Base-by-base conservation (phyloP, 2,797 vertebrate species). In the Alca torda region DNA sequence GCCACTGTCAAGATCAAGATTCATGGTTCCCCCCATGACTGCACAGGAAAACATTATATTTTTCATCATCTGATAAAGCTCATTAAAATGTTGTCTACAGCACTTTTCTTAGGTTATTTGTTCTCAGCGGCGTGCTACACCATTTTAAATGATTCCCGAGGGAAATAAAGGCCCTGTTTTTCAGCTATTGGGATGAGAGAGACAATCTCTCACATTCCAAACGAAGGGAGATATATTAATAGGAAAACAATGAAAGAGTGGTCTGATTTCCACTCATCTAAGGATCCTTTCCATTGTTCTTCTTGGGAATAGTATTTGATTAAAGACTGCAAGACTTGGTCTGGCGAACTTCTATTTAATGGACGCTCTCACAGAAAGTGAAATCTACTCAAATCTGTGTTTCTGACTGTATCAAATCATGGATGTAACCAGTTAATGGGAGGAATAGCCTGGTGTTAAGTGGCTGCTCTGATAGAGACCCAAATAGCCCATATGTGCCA, bases 61-160 rank as follows among this genome's bases (percentile, higher is more conserved):
- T 96, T 89, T 85, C 64, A 69, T 83, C 64, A 80, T 83, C 78
- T 92, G 90, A 92, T 95, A 90, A 92, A 87, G 35, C 50, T 81
- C 68, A 75, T 87, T 91, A 78, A 78, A 92, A 90, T 83, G 54
- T 83, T 93, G 60, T 93, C 84, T 87, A 19, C 84, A 92, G 33
- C 68, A 75, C 81, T 93, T 92, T 89, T 82, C 65, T 61, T 84
- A 75, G 78, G 25, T 77, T 85, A 54, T 92, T 87, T 89, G 10
- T 87, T 95, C 60, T 91, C 43, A 51, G 78, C 46, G 23, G 30
- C 78, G 41, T 35, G 35, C 46, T 87, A 12, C 24, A 67, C n/a
- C 33, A 75, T 64, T 90, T 89, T 4, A 87, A 79, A 90, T 51
- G 23, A 68, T 85, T 84, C 88, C 63, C 45, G 70, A 31, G 45